These are phyloP conservation scores for Cacoxenus indagator DNA, from an alignment of 2,888 invertebrate species.

Conservation along the genomic window DNA sequence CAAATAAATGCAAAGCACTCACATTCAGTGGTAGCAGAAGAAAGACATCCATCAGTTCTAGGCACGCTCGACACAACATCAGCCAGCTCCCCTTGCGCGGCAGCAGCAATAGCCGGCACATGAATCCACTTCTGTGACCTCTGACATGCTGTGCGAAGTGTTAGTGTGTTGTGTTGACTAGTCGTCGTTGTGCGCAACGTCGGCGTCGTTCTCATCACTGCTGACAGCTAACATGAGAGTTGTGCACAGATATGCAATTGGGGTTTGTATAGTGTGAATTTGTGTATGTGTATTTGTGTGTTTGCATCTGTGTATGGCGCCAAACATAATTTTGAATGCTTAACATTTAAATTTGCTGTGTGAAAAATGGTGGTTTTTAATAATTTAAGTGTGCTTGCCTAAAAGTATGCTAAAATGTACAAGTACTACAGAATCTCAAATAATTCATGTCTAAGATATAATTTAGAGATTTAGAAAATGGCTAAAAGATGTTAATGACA, in stretches of 20 bases:
- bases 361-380: no score
- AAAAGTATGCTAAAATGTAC: background rate
- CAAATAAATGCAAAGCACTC: background rate
- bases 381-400: background rate
- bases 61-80: background rate
- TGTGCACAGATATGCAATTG: background rate
- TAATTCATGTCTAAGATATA: no score
- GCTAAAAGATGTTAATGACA: no score
- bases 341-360: no score
- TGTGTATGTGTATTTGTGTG: no score
- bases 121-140: background rate
- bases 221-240: background rate
- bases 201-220: background rate
- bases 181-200: background rate
- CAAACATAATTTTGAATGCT: background rate
- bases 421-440: background rate
- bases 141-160: background rate
- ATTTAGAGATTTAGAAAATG: no score
- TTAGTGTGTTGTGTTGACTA: background rate
- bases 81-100: no score
- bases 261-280: background rate
- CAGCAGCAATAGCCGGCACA: background rate
- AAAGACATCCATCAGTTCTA: background rate
- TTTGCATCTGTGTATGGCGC: background rate
- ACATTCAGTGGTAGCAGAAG: no score